These are phyloP conservation scores for Pachycephala philippinensis DNA, from an alignment of 2,113 vertebrate species.

Conservation along the genomic window DNA sequence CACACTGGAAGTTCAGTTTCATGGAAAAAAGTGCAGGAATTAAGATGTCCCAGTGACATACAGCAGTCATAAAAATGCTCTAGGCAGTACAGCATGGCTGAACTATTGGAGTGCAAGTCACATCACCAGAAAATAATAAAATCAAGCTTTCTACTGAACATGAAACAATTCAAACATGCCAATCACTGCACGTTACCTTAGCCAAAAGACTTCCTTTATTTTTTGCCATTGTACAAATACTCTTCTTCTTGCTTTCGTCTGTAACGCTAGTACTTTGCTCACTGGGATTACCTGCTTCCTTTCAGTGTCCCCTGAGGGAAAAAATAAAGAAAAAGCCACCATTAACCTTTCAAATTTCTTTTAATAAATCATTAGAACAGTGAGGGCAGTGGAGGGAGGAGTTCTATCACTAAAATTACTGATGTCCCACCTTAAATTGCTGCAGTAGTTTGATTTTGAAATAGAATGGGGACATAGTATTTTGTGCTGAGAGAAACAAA, in stretches of 20 bases:
- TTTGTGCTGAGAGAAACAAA: not conserved
- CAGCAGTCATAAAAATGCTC: not conserved
- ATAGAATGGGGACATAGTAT: not conserved
- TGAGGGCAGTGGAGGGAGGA: not conserved
- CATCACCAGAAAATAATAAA: not conserved
- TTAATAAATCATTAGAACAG: not conserved
- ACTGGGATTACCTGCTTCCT: slow-evolving; percentile 34
- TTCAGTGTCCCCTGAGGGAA: not conserved
- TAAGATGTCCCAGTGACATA: not conserved
- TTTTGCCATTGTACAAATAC: not conserved
- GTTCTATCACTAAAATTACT: not conserved
- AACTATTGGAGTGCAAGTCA: not conserved
- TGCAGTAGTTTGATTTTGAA: not conserved
- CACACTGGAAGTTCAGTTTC: not conserved
- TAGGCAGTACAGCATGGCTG: not conserved
- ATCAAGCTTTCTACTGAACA: not conserved
- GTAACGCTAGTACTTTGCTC: not conserved
- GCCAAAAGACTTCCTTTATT: not conserved
- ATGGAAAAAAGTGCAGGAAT: not conserved
- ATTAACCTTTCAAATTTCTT: not conserved
- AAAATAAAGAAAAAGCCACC: not conserved
- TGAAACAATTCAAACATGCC: not conserved
- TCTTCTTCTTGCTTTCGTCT: not conserved
- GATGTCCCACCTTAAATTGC: not conserved
- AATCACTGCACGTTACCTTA: slow-evolving; percentile 35